These are phyloP conservation scores for Watsonalla binaria DNA, from an alignment of 2,888 invertebrate genomes.

Conservation along the genomic window DNA sequence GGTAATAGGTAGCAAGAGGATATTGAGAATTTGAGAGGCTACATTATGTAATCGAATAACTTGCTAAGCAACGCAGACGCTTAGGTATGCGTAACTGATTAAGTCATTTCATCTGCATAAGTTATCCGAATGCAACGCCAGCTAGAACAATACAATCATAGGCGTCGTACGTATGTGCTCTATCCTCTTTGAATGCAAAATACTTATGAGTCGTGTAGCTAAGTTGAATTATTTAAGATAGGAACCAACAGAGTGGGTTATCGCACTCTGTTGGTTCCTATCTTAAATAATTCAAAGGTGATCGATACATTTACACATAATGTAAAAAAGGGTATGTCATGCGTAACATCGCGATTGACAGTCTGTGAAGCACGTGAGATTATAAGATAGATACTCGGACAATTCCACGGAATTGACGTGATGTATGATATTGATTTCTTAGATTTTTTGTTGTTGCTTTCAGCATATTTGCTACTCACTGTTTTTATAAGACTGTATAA, in stretches of 20 bases:
- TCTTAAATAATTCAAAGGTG: too few relatives aligned
- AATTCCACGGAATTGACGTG: not conserved
- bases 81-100: not conserved
- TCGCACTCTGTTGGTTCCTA: too few relatives aligned
- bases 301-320: too few relatives aligned
- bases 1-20: too few relatives aligned
- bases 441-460: too few relatives aligned
- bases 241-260: too few relatives aligned
- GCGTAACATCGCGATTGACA: not conserved
- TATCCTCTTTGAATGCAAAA: not conserved
- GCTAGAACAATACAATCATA: not conserved
- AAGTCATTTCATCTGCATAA: constrained; percentile 1
- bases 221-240: not conserved
- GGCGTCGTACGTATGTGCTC: not conserved
- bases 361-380: not conserved
- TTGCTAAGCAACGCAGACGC: not conserved
- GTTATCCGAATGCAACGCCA: constrained; percentile 1
- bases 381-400: not conserved
- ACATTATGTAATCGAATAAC: too few relatives aligned
- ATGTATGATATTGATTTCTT: too few relatives aligned
- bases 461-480: too few relatives aligned
- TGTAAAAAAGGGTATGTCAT: too few relatives aligned
- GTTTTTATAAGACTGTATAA: too few relatives aligned
- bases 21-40: too few relatives aligned
- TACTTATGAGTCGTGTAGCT: not conserved